Percentiles rank a stretch among this genome's conserved stretches.
These are phyloP conservation scores for Drosophila barbarae DNA, from an alignment of 2,888 invertebrate genomes.

Conservation along the genomic window DNA sequence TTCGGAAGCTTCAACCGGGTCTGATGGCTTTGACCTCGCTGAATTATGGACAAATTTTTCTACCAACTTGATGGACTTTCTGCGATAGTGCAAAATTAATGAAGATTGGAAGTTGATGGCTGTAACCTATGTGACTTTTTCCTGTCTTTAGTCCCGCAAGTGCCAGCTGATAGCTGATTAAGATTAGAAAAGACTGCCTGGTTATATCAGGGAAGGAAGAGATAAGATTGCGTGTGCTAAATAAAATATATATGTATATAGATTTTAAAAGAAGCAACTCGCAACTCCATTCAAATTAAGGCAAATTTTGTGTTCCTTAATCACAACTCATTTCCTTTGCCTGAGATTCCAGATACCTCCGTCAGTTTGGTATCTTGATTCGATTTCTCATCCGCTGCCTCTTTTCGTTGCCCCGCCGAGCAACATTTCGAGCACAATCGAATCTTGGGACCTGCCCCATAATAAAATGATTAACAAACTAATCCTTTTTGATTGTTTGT, in stretches of 20 bases:
- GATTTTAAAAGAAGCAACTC: neutral
- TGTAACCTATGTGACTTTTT: slow-evolving; percentile 11
- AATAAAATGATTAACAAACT: slow-evolving; percentile 70
- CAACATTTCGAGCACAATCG: slow-evolving; percentile 22
- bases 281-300: neutral
- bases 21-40: slow-evolving; percentile 54
- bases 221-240: slow-evolving; percentile 37
- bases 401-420: neutral
- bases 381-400: slow-evolving; percentile 19
- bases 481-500: slow-evolving; percentile 71
- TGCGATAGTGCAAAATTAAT: slow-evolving; percentile 26
- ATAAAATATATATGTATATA: slow-evolving; percentile 7
- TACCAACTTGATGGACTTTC: slow-evolving; percentile 41
- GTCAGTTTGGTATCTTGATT: slow-evolving; percentile 24
- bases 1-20: slow-evolving; percentile 33
- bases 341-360: slow-evolving; percentile 15
- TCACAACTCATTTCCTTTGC: slow-evolving; percentile 14
- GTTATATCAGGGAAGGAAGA: slow-evolving; percentile 15
- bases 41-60: slow-evolving; percentile 23
- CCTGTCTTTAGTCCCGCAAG: slow-evolving; percentile 2
- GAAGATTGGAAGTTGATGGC: slow-evolving; percentile 27
- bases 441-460: slow-evolving; percentile 49
- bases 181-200: neutral
- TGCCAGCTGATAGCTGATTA: slow-evolving; percentile 7
- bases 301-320: slow-evolving; percentile 4